These are phyloP conservation scores for Perithous albicinctus DNA, from an alignment of 2,888 invertebrate genomes.

Conservation along the genomic window DNA sequence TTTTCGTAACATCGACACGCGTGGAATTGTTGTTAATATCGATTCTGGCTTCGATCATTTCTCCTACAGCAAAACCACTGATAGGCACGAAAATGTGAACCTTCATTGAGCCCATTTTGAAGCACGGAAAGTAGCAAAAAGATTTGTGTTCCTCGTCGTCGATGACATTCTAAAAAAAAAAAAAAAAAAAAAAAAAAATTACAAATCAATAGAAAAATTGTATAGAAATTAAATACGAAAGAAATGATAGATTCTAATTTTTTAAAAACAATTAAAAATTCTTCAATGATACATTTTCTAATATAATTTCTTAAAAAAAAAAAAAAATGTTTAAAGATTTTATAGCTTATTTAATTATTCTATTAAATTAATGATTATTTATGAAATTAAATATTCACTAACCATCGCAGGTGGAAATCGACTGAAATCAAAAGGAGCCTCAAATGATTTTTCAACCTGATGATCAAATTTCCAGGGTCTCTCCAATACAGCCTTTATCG, in stretches of 20 bases:
- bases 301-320: too few species aligned
- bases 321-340: not conserved
- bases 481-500: conserved; percentile 91
- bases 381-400: not conserved
- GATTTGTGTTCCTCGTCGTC: conserved; percentile 67
- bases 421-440: conserved; percentile 39
- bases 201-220: not conserved
- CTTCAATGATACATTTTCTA: too few species aligned
- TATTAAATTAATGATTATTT: not conserved
- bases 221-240: too few species aligned
- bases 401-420: conserved; percentile 43
- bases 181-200: conserved; percentile 1
- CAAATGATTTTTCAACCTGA: conserved; percentile 90
- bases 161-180: conserved; percentile 55
- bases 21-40: conserved; percentile 73
- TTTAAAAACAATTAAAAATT: too few species aligned
- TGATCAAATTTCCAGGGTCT: conserved; percentile 93
- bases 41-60: conserved; percentile 72
- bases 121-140: conserved; percentile 73
- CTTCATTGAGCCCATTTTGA: conserved; percentile 73
- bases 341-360: not conserved
- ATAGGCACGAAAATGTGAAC: conserved; percentile 69
- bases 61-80: conserved; percentile 75
- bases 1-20: conserved; percentile 58
- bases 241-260: too few species aligned